phyloP scores from a whole-genome alignment of 2,113 vertebrate genomes.

The Dasyurus viverrinus region DNA sequence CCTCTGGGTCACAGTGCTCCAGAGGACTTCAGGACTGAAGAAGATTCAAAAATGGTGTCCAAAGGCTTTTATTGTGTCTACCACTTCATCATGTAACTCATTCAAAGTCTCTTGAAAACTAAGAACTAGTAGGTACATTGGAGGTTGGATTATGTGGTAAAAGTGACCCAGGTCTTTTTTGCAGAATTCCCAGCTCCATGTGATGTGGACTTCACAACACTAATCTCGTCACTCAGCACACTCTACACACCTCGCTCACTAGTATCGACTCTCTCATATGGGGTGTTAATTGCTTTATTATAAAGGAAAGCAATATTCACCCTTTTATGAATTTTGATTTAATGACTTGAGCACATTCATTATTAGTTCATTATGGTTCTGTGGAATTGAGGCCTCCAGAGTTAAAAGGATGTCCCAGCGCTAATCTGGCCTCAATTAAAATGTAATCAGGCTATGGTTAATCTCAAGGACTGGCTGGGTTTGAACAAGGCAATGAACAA shows the following conservation, averaged over 20 bases:
- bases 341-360: constrained; percentile 79
- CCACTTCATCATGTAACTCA: not conserved
- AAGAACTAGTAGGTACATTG: constrained; percentile 29
- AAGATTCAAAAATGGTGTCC: not conserved
- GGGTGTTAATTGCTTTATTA: constrained; percentile 79
- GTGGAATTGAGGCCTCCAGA: constrained; percentile 80
- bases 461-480: constrained; percentile 66
- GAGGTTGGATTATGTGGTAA: constrained; percentile 46
- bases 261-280: constrained; percentile 63
- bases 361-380: constrained; percentile 81
- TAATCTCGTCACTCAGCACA: constrained; percentile 65
- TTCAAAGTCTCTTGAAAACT: constrained; percentile 13
- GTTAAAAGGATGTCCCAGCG: constrained; percentile 77
- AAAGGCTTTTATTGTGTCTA: not conserved
- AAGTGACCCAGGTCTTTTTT: not conserved
- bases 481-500: constrained; percentile 13
- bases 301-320: constrained; percentile 78
- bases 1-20: not conserved
- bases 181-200: constrained; percentile 42
- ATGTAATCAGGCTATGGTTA: constrained; percentile 70
- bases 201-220: constrained; percentile 43
- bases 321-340: constrained; percentile 81
- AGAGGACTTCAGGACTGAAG: not conserved
- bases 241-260: constrained; percentile 44
- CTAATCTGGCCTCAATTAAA: constrained; percentile 81